Base-by-base conservation (phyloP, 2,888 invertebrate species). In the Lottia scabra region DNA sequence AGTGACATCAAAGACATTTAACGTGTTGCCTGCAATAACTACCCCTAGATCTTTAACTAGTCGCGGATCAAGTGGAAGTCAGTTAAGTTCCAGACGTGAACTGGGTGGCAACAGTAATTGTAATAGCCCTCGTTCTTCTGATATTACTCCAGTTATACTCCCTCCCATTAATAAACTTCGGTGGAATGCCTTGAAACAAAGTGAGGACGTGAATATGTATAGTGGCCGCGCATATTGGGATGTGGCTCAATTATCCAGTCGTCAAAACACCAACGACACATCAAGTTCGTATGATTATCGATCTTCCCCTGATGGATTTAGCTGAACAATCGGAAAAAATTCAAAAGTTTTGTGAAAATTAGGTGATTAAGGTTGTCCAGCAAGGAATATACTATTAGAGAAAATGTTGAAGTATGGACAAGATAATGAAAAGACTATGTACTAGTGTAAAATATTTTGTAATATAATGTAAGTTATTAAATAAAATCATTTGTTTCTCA, bases 11-110 rank as follows among this genome's bases (percentile, higher is more conserved):
- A 79, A 78, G 66, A 84, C 83, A 72, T 84, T 82, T 65, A 71
- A 80, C 27, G 83, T 83, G 19, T 75, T 84, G 66, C 84, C 84
- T 10, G 81, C 81, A 2, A 84, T 84, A 44, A 77, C 77, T 4
- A 75, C 72, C 26, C 48, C 71, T 16, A 46, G 44, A 13, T 19
- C 56, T 56, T 5, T 56, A 56, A 56, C 56, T 23, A 56, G 56
- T 56, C 19, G 23, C 3, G 23, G 23, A 56, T 56, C 56, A 6
- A 56, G 56, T 23, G 19, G 12, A 23, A 56, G 56, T 23, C 56
- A 56, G 56, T 19, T 56, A 16, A 23, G 56, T 23, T 56, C 56
- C 19, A 23, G 19, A 12, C 56, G 23, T 23, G 56, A 56, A 56
- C 10, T 13, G 19, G 56, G 56, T 56, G 23, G 19, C 19, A 56